Conservation (phyloP, 2,888 invertebrate species). For the Megamerina dolium region DNA sequence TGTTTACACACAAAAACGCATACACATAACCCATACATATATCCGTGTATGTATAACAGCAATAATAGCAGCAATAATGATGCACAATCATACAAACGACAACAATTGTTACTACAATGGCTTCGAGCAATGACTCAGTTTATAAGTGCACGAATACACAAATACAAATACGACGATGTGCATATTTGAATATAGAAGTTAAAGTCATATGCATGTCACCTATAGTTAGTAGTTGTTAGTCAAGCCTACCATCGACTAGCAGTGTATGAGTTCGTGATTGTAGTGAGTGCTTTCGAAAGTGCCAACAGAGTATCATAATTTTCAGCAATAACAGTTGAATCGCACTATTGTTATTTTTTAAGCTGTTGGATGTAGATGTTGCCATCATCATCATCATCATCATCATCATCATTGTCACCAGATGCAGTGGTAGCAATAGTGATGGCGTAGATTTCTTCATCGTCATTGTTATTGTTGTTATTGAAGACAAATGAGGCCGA, state of each 20-base stretch:
- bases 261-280: no score
- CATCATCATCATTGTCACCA: background rate
- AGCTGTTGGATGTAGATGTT: background rate
- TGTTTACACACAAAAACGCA: background rate
- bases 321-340: background rate
- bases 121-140: no score
- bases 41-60: background rate
- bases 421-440: constrained; percentile 17
- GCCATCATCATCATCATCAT: background rate
- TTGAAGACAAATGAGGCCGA: constrained; percentile 22
- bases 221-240: no score
- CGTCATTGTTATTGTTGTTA: no score
- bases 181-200: no score
- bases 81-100: no score
- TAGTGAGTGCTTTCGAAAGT: no score
- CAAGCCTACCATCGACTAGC: no score
- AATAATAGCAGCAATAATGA: background rate
- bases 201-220: no score
- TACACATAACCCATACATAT: background rate
- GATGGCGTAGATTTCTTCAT: constrained; percentile 18
- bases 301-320: background rate
- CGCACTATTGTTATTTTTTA: background rate
- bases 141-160: no score
- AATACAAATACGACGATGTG: no score
- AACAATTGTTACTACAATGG: no score